Evolutionary conservation across 2,888 invertebrate genomes (phyloP).

Genomic region (Geophilus truncorum): DNA sequence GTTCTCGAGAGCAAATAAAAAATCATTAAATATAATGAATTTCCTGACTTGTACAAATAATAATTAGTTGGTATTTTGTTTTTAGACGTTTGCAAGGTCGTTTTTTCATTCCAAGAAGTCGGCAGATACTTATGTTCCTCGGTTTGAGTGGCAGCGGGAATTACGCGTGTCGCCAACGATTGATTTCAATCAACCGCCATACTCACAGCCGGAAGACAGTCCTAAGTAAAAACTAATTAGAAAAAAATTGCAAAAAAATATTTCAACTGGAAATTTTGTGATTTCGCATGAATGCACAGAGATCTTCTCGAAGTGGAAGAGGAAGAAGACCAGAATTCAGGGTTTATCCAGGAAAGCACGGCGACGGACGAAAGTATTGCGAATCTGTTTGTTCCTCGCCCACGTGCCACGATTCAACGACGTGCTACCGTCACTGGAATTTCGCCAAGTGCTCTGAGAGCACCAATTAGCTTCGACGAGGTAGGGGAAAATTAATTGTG

Average conservation of each 20-base stretch:
- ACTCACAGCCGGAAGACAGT: background rate
- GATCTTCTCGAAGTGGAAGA: constrained; percentile 42
- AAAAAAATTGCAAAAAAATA: background rate
- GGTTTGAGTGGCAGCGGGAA: background rate
- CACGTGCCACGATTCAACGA: constrained; percentile 67
- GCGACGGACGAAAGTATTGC: constrained; percentile 44
- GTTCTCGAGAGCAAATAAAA: too few species aligned
- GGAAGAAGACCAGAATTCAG: constrained; percentile 47
- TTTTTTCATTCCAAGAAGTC: background rate
- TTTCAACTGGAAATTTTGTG: background rate
- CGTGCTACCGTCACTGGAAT: constrained; percentile 84
- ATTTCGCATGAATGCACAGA: background rate
- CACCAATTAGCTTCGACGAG: constrained; percentile 64
- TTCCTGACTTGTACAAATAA: too few species aligned
- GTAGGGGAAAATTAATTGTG: too few species aligned
- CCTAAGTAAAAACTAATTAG: background rate
- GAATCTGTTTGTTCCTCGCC: constrained; percentile 68
- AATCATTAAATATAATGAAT: background rate
- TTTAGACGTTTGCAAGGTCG: background rate
- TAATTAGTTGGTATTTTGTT: too few species aligned
- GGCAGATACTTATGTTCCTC: background rate
- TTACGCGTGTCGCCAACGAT: background rate
- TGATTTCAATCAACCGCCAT: background rate
- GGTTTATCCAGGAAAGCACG: constrained; percentile 47
- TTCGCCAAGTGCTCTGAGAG: constrained; percentile 60